Base-by-base conservation (phyloP, 1,140 invertebrate genomes). In the Daktulosphaira vitifoliae region DNA sequence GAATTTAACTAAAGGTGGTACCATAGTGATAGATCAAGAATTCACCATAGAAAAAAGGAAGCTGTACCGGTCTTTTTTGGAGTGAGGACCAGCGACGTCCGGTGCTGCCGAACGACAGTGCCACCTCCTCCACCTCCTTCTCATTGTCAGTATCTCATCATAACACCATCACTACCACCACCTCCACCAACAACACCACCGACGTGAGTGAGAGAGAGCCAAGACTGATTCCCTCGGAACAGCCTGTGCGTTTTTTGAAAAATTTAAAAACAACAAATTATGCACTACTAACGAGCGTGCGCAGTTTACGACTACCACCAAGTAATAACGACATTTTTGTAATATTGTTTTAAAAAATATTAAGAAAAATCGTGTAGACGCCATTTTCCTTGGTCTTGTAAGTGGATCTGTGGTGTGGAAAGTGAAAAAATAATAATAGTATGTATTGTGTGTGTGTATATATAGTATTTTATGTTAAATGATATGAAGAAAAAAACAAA, bases 1-100 rank as follows among this genome's bases (percentile, higher is more conserved):
- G 81, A 89, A 89, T 74, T 75, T 90, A 68, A 85, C 86, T 62
- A 82, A 85, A 75, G 82, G 86, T 73, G 85, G 86, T 71, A 88
- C 87, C 65, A 86, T 91, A 71, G 84, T 91, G 74, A 85, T 92
- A 73, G 88, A 87, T 78, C 84, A 85, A 69, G 84, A 85, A 71
- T 92, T 89, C 77, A 84, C 81, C 67, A 77, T 91, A 75, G 85
- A 84, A 71, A 92, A 91, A 79, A 90, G 89, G 75, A 91, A 91
- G 76, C 78, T 92, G 48, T 92, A 90, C 80, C 79, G 88, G 73
- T 86, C 82, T 67, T 85, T 81, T 72, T 78, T 81, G 70, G 68
- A 71, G 37, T 70, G 67, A 48, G 26, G 54, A 54, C 46, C 49
- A 42, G 29, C 26, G 52, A 42, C 42, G 46, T 22, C 33, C 56